Evolutionary conservation across 2,888 invertebrate species (phyloP).

Genomic region (Cremastinae sp.): DNA sequence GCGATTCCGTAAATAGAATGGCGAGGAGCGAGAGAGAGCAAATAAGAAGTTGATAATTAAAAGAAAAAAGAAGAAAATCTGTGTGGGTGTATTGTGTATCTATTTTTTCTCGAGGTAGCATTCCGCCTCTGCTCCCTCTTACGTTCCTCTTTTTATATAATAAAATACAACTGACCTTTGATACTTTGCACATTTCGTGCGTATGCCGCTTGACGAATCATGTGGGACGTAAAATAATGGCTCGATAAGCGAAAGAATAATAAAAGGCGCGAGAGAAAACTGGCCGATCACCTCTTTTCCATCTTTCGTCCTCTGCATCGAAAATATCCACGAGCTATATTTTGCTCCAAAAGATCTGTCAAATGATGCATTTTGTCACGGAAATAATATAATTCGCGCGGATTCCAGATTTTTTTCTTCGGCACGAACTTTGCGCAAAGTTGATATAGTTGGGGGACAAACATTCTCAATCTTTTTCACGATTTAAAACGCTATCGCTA

Average conservation of each 20-base stretch:
- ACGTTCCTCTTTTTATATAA: constrained; percentile 21
- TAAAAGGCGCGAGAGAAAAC: constrained; percentile 40
- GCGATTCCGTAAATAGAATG: constrained; percentile 26
- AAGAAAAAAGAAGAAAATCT: background rate
- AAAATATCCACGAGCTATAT: constrained; percentile 3
- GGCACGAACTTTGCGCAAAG: background rate
- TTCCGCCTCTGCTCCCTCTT: constrained; percentile 19
- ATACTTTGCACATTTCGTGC: constrained; percentile 42
- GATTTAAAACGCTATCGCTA: background rate
- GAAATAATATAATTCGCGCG: background rate
- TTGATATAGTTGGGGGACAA: no score
- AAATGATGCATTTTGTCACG: background rate
- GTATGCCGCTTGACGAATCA: constrained; percentile 42
- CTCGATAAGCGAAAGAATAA: constrained; percentile 53
- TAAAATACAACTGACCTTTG: constrained; percentile 54
- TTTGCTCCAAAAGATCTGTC: constrained; percentile 9
- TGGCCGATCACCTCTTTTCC: constrained; percentile 34
- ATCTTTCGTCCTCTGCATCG: constrained; percentile 6
- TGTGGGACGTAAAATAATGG: constrained; percentile 49
- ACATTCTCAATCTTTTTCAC: background rate
- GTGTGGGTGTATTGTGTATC: constrained; percentile 27
- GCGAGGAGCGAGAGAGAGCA: background rate
- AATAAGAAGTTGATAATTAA: background rate
- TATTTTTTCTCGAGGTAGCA: constrained; percentile 11
- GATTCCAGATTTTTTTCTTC: background rate